A percentile compares a stretch with the other conserved stretches of the same genome.
Conservation (phyloP, 1,140 invertebrate species). For the Ericerus pela region DNA sequence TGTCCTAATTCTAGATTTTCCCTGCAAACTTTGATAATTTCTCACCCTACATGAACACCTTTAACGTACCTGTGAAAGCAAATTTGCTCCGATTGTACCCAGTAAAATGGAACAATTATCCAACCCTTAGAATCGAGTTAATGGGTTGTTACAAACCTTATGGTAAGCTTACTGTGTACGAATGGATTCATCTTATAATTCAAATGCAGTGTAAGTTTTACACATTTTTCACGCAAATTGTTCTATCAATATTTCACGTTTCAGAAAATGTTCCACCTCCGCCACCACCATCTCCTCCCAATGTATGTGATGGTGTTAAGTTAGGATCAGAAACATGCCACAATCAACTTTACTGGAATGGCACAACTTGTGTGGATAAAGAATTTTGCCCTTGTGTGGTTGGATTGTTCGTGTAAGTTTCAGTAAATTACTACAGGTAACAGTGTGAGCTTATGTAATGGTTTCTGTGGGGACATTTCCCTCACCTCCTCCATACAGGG, state of each 20-base stretch:
- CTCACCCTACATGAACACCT: slow-evolving; percentile 17
- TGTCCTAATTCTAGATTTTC: slow-evolving; percentile 20
- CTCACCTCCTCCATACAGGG: too few species aligned
- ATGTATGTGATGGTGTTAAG: not conserved
- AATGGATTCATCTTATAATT: too few species aligned
- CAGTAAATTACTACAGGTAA: too few species aligned
- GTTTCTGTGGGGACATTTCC: too few species aligned
- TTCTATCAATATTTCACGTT: too few species aligned
- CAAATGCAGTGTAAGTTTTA: too few species aligned
- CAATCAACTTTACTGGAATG: slow-evolving; percentile 24
- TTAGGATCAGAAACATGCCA: too few species aligned
- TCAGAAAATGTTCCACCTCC: too few species aligned
- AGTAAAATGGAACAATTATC: slow-evolving; percentile 55
- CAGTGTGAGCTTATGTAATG: too few species aligned
- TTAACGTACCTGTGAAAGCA: slow-evolving; percentile 52
- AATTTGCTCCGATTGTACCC: slow-evolving; percentile 52
- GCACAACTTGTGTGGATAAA: slow-evolving; percentile 24
- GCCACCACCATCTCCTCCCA: not conserved
- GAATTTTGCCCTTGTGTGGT: slow-evolving; percentile 6
- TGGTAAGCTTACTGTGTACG: too few species aligned
- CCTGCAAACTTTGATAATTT: slow-evolving; percentile 22
- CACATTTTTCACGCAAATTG: too few species aligned
- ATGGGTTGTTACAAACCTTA: slow-evolving; percentile 62
- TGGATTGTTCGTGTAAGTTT: not conserved
- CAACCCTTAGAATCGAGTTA: slow-evolving; percentile 55